Evolutionary conservation across 2,888 invertebrate genomes (phyloP), one percentile per base, ranked within the genome.

Genomic region (Pollenia labialis): DNA sequence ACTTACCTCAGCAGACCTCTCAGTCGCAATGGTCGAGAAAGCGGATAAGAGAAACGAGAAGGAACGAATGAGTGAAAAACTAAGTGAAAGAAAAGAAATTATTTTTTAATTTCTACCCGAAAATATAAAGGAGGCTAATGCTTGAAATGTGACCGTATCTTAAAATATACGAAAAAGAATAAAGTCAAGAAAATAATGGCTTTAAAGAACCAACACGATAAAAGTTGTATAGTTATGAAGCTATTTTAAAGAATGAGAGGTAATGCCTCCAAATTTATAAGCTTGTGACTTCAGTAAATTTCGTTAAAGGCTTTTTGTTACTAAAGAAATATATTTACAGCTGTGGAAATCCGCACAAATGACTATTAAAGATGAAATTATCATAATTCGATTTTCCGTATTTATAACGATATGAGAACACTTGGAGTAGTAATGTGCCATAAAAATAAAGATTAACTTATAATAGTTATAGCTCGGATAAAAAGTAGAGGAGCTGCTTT

Each of bases 61-160:
- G n/a, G 10, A 52, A 52, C 18, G n/a, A 18, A 23, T 32, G 32
- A 52, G n/a, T 18, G 11, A 54, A 12, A 0, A 58, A 46, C 9
- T n/a, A 66, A 58, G 32, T 32, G 32, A 32, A 32, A 32, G 32
- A 32, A 32, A 16, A 40, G 11, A 75, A 75, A 60, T 54, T 60
- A 62, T 52, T 56, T 83, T 16, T 83, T 64, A 14, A 23, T 48
- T 62, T 77, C 42, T 23, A 23, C 1, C 42, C 52, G 56, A 62
- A 48, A 64, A 62, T 56, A 48, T 62, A 54, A 75, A 82, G 8
- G 52, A 52, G 50, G 48, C 68, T 75, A 68, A 81, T 81, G 11
- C 16, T 32, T 9, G 16, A 52, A 75, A 75, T 69, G 75, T 60
- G 58, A 75, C 52, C 74, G 69, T 6, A 46, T 64, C 54, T 40